These are phyloP conservation scores for Hydropsyche tenuis DNA, from an alignment of 1,140 invertebrate species.

Conservation along the genomic window DNA sequence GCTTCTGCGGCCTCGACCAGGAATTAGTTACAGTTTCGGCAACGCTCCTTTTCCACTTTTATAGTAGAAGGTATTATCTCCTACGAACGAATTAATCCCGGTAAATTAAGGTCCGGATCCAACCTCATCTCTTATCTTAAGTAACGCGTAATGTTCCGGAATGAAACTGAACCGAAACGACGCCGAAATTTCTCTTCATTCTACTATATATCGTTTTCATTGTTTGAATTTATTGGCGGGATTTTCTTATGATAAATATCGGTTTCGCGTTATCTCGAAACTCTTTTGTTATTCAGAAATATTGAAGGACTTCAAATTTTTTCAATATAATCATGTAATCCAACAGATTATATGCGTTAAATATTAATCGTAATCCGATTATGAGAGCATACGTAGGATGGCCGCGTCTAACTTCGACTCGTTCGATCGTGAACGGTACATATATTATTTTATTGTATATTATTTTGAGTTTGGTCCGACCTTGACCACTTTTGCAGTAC, in stretches of 20 bases:
- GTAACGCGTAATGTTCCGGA: conserved; percentile 27
- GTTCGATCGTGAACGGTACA: too few species aligned
- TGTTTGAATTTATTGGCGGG: background rate
- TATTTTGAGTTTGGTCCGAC: conserved; percentile 16
- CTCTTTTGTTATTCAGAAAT: background rate
- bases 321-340: background rate
- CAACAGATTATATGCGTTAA: background rate
- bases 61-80: background rate
- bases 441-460: too few species aligned
- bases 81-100: conserved; percentile 23
- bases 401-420: too few species aligned
- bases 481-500: conserved; percentile 15
- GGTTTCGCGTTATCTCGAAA: background rate
- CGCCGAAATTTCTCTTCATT: background rate
- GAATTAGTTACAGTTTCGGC: too few species aligned
- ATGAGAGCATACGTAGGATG: background rate
- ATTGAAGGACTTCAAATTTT: background rate
- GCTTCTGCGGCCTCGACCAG: too few species aligned
- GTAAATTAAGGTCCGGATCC: conserved; percentile 21
- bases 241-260: background rate
- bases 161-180: conserved; percentile 10
- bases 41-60: too few species aligned
- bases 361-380: background rate
- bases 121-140: conserved; percentile 19
- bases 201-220: background rate